Evolutionary conservation across 2,888 invertebrate species (phyloP).

Genomic region (Phaonia tiefii): DNA sequence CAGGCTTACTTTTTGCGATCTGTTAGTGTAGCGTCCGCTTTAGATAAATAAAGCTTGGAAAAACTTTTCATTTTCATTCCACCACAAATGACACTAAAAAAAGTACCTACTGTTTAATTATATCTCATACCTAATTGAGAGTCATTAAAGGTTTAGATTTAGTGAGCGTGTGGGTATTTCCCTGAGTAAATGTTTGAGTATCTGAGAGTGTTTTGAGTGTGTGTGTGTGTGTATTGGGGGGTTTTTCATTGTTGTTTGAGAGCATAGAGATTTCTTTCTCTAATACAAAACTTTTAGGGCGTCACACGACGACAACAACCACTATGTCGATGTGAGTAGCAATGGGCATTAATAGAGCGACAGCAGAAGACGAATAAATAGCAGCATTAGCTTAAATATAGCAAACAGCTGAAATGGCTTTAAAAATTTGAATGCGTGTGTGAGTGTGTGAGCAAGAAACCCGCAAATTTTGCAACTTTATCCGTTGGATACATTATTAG

Average conservation of each 20-base stretch:
- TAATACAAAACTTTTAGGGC: conserved; percentile 62
- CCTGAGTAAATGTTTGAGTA: neutral
- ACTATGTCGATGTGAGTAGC: neutral
- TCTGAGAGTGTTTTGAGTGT: conserved; percentile 7
- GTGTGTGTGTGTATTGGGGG: neutral
- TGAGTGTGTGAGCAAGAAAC: conserved; percentile 36
- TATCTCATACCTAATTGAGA: no score
- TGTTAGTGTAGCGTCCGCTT: no score
- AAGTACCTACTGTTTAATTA: no score
- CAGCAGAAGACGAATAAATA: conserved; percentile 10
- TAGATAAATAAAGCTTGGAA: no score
- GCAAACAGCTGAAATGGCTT: neutral
- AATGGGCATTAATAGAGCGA: neutral
- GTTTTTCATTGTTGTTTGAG: conserved; percentile 27
- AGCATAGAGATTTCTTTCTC: conserved; percentile 45
- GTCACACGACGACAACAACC: conserved; percentile 56
- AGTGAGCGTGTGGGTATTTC: no score
- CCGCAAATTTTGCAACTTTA: conserved; percentile 65
- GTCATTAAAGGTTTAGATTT: no score
- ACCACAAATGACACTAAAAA: no score
- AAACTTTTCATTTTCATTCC: no score
- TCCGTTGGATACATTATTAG: conserved; percentile 58
- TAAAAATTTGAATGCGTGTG: neutral
- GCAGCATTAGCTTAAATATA: conserved; percentile 19
- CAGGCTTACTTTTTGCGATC: no score